A percentile compares a stretch with the other conserved stretches of the same genome.
Conservation (phyloP, 2,113 vertebrate genomes). For the Tapirus terrestris region DNA sequence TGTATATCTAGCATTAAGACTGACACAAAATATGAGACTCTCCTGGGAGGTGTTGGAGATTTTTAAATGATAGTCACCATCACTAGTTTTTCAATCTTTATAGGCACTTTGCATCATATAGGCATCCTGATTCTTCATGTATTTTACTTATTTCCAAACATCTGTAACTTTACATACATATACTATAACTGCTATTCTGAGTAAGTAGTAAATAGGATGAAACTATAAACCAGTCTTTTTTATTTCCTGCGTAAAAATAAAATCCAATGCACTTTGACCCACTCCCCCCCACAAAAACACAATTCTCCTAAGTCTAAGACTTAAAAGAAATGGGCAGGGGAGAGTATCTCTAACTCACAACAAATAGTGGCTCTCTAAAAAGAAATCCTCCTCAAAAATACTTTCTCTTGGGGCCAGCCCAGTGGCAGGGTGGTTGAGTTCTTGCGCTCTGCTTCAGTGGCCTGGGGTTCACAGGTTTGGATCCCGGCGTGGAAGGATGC, state of each 20-base stretch:
- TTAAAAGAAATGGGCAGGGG: neutral
- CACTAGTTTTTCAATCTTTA: neutral
- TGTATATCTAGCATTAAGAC: neutral
- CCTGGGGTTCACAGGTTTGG: no score
- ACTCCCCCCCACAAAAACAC: accelerated
- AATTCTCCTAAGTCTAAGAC: neutral
- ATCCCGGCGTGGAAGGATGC: no score
- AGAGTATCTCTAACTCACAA: neutral
- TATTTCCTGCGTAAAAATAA: neutral
- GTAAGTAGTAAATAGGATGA: neutral
- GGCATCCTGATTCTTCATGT: neutral
- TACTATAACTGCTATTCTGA: neutral
- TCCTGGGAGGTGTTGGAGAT: neutral
- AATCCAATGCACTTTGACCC: neutral
- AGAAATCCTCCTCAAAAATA: neutral
- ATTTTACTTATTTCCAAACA: neutral
- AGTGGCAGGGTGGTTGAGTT: no score
- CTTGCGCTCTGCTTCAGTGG: no score
- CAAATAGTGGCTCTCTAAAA: neutral
- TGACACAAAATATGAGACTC: neutral
- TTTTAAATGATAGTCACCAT: neutral
- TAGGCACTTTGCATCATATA: neutral
- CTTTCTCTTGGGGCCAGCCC: neutral
- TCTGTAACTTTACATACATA: neutral
- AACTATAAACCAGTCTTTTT: neutral